Percentiles rank a stretch among this genome's conserved stretches.
Evolutionary conservation across 2,113 vertebrate species (phyloP).

Genomic region (Terrapene triunguis): DNA sequence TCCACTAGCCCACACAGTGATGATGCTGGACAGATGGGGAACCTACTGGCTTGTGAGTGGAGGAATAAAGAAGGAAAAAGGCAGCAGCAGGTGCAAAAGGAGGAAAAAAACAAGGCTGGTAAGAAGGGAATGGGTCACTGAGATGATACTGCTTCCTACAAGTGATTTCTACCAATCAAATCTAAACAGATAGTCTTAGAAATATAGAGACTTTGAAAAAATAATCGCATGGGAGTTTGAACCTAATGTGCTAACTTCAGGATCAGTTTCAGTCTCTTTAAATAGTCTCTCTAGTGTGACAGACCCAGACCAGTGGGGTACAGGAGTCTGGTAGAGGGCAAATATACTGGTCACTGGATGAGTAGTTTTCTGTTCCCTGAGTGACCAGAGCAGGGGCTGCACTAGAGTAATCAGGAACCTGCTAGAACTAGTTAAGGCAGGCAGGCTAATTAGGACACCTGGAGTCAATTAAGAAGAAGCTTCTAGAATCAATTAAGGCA

Average conservation of each 20-base stretch:
- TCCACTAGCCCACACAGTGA: not conserved
- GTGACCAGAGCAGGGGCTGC: no score
- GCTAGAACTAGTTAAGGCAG: no score
- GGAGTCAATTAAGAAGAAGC: no score
- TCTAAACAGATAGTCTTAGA: not conserved
- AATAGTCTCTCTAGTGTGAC: not conserved
- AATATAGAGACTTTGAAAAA: not conserved
- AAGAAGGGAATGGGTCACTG: not conserved
- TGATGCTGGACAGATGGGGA: constrained; percentile 18
- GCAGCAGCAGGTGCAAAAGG: not conserved
- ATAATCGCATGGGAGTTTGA: not conserved
- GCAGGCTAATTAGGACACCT: no score
- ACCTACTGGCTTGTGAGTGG: not conserved
- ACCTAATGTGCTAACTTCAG: not conserved
- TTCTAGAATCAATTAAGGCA: no score
- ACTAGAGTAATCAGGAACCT: no score
- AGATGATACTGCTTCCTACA: not conserved
- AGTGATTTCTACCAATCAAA: constrained; percentile 28
- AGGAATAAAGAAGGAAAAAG: not conserved
- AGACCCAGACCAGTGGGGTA: no score
- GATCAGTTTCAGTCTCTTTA: not conserved
- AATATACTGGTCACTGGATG: no score
- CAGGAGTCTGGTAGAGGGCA: no score
- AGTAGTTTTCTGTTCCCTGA: no score
- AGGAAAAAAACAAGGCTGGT: not conserved